Percentiles rank a stretch among this genome's conserved stretches.
phyloP scores from a whole-genome alignment of 2,797 vertebrate species.

The Tragopan temminckii region DNA sequence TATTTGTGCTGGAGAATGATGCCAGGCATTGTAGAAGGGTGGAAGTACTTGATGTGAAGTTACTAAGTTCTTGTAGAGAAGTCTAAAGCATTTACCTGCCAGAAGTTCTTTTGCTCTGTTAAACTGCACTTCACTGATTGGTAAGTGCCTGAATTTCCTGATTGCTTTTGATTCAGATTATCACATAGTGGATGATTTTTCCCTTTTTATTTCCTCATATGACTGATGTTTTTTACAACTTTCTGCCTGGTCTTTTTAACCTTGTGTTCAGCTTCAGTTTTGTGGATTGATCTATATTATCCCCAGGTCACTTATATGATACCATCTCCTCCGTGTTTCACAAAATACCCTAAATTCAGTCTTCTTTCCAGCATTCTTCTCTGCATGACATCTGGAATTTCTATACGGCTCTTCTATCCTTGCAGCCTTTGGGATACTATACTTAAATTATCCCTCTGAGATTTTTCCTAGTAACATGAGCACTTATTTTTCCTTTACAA shows the following conservation, averaged over 20 bases:
- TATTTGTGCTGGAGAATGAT: not conserved
- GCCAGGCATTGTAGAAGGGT: not conserved
- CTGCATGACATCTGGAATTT: not conserved
- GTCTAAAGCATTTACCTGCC: not conserved
- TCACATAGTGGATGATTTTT: slow-evolving; percentile 27
- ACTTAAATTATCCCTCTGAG: not conserved
- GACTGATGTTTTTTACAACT: not conserved
- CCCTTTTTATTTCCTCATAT: not conserved
- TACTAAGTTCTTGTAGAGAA: slow-evolving; percentile 12
- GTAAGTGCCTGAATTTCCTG: slow-evolving; percentile 42
- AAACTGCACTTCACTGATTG: slow-evolving; percentile 43
- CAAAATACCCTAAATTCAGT: not conserved
- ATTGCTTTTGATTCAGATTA: slow-evolving; percentile 66
- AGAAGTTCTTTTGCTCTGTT: slow-evolving; percentile 30
- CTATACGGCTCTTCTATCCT: not conserved
- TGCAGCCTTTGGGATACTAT: not conserved
- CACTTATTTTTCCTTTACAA: not conserved
- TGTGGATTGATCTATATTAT: not conserved
- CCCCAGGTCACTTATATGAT: not conserved
- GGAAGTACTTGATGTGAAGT: not conserved
- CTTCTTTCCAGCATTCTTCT: not conserved
- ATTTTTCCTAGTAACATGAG: not conserved
- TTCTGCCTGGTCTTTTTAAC: not conserved
- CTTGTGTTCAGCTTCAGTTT: not conserved
- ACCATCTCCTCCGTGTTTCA: not conserved